Base-by-base conservation (phyloP, 2,888 invertebrate genomes). In the Tiliacea aurago region DNA sequence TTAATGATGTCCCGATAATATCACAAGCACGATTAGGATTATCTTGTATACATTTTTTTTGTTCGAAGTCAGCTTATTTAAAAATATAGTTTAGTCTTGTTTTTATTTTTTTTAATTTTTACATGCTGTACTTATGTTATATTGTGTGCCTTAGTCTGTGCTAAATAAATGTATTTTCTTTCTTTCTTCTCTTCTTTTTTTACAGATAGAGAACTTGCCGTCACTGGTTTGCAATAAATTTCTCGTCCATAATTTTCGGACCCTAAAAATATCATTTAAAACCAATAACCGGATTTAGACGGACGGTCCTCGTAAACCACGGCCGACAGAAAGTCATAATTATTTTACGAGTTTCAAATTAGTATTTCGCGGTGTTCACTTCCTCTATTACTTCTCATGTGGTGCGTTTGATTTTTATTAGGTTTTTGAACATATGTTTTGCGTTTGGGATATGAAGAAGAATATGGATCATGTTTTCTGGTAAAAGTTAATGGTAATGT, bases 271-370 rank as follows among this genome's bases (percentile, higher is more conserved):
- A 76, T 65, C 28, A 79, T 79, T 83, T 64, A 55, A 73, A 80
- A 78, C 49, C 51, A 72, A 78, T 84, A 78, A 84, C 63, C 73
- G 64, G 51, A 75, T 84, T 73, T 80, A 76, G 77, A 71, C 61
- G 56, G 23, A 23, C 53, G 13, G 53, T 20, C 10, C 58, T 84
- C 82, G 65, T 86, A 85, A 86, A 85, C 47, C 59, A n/a, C 10
- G 28, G 64, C 73, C 72, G 68, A 55, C 71, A 70, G 82, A 69
- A 75, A 69, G 41, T 72, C 72, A 64, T 76, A 51, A 73, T 66
- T 61, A 68, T 78, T 87, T 85, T 83, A 87, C 75, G 87, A 83
- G 73, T 86, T 79, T 79, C 74, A 78, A 86, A 87, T 87, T 85
- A 85, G 73, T 85, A 76, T 79, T 86, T 82, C 71, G 85, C 80